Base-by-base conservation (phyloP, 2,797 vertebrate genomes). In the Holocentrus rufus region DNA sequence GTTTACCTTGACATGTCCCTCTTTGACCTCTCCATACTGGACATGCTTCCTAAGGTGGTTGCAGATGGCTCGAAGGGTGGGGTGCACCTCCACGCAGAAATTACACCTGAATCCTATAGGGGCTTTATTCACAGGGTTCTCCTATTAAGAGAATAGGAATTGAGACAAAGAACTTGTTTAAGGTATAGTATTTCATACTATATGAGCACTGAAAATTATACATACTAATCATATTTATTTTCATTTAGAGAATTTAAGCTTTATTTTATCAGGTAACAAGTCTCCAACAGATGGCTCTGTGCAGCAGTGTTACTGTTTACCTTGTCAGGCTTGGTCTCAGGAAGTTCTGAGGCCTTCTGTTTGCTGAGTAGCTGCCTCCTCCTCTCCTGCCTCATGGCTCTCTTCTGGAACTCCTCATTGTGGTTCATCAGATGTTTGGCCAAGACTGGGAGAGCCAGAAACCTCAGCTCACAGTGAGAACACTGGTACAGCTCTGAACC, bases 21-120 rank as follows among this genome's bases (percentile, higher is more conserved):
- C 94, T 72, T 96, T 96, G 83, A 93, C 95, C 65, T 95, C 97
- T 76, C 96, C 95, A 0, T 98, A 98, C 87, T 98, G 97, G 66
- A 99, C 96, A 1, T 99, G 98, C 81, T 99, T 99, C 82, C 98
- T 95, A 44, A 99, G 96, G 85, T 99, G 98, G 89, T 99, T 99
- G 89, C 97, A 99, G 92, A 99, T 99, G 78, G 98, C 98, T 82
- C 98, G 92, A 60, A 99, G 96, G 18, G 97, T 99, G 36, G 96
- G 95, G 85, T 99, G 98, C 80, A 99, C 95, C 90, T 99, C 98
- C 69, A 97, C 92, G 0, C 98, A 99, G 92, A 99, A 99, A 84
- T 98, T 98, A 90, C 98, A 99, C 73, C 97, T 95, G 93, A 97
- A 99, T 85, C 98, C 98, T 73, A 98, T 92, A 15, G 94, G 93